phyloP scores from a whole-genome alignment of 2,797 vertebrate species.

The Buphagus erythrorhynchus region DNA sequence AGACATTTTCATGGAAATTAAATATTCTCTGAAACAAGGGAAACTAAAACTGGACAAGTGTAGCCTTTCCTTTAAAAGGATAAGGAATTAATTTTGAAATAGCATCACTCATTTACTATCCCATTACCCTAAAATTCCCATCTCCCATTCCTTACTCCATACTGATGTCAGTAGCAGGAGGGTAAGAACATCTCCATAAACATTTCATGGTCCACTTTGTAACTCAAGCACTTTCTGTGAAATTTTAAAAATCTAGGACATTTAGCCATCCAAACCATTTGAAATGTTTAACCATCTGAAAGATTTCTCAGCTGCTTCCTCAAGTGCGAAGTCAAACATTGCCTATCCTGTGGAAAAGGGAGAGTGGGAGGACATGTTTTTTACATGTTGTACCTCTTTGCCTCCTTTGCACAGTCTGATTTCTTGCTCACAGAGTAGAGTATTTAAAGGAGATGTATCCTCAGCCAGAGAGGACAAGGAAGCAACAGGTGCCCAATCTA shows the following conservation, averaged over 20 bases:
- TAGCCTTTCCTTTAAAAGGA: not conserved
- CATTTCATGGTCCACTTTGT: slow-evolving; percentile 18
- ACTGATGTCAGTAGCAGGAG: not conserved
- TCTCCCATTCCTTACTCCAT: not conserved
- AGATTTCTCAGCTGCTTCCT: slow-evolving; percentile 59
- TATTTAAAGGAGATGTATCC: not conserved
- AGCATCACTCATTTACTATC: not conserved
- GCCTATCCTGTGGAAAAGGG: slow-evolving; percentile 5
- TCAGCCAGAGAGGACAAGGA: slow-evolving; percentile 6
- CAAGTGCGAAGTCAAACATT: slow-evolving; percentile 56
- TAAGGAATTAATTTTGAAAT: not conserved
- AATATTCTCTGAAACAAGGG: not conserved
- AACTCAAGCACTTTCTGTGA: not conserved
- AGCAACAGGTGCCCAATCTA: slow-evolving; percentile 12
- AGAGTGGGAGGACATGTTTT: slow-evolving; percentile 70
- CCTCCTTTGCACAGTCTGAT: slow-evolving; percentile 63
- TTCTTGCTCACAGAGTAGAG: not conserved
- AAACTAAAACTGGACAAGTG: not conserved
- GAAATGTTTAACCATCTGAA: slow-evolving; percentile 56
- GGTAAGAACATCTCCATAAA: not conserved
- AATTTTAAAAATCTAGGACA: slow-evolving; percentile 39
- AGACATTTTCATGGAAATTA: not conserved
- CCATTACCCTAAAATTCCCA: not conserved
- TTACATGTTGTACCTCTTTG: slow-evolving; percentile 58
- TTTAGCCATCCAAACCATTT: not conserved